These are phyloP conservation scores for Ptilorrhoa leucosticta DNA, from an alignment of 2,113 vertebrate genomes.

Conservation along the genomic window DNA sequence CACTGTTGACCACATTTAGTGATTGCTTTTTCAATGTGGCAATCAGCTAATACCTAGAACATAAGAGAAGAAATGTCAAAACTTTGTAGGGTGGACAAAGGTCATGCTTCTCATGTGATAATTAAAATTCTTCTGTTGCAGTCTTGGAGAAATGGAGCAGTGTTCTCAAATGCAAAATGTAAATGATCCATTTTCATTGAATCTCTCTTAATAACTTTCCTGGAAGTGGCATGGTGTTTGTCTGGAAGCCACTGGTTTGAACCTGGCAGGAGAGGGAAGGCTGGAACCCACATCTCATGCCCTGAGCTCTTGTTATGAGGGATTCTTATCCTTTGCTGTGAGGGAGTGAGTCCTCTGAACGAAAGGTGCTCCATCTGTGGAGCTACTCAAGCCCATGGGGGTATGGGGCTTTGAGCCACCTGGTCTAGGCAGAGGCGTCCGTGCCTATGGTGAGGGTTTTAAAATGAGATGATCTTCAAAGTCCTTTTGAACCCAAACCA, in stretches of 20 bases:
- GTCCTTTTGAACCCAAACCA: not conserved
- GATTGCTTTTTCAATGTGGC: not conserved
- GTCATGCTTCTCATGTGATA: not conserved
- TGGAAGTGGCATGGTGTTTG: not conserved
- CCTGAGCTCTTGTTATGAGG: not conserved
- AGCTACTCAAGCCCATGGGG: not conserved
- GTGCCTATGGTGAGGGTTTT: not conserved
- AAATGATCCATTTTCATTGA: not conserved
- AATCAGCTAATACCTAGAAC: not conserved
- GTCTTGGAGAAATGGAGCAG: not conserved
- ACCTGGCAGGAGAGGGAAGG: not conserved
- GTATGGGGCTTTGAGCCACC: not conserved
- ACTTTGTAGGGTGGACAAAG: not conserved
- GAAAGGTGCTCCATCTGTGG: not conserved
- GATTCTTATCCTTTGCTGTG: not conserved
- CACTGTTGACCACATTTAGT: not conserved
- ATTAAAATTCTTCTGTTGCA: not conserved
- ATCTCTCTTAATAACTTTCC: not conserved
- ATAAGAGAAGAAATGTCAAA: not conserved
- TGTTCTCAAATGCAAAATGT: not conserved
- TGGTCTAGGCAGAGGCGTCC: not conserved
- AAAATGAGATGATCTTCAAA: not conserved
- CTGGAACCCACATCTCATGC: fast-evolving
- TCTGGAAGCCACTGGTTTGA: not conserved
- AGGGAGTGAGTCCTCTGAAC: not conserved